These are phyloP conservation scores for Gallinago paraguaiae DNA, from an alignment of 2,113 vertebrate genomes.

Conservation along the genomic window DNA sequence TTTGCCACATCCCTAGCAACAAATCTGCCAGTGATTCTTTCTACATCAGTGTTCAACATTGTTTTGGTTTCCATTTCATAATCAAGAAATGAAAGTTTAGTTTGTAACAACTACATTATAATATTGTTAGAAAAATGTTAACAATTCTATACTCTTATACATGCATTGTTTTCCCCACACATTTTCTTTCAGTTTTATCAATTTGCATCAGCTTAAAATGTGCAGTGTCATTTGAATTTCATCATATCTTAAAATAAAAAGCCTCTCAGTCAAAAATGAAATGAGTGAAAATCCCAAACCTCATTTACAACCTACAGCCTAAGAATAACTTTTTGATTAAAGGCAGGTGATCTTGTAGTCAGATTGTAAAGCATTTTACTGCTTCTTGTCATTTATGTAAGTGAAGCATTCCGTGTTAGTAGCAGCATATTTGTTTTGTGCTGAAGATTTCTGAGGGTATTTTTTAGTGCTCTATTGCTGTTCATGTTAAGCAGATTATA, in stretches of 20 bases:
- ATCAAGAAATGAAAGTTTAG: not conserved
- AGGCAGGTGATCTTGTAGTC: not conserved
- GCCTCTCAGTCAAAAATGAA: not conserved
- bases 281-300: not conserved
- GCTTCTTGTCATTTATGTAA: not conserved
- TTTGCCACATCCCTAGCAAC: not conserved
- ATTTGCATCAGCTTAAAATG: not conserved
- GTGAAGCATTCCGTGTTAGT: not conserved
- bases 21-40: not conserved
- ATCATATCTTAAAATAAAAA: not conserved
- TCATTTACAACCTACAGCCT: not conserved
- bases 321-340: not conserved
- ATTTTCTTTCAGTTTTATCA: not conserved
- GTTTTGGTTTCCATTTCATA: not conserved
- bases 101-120: not conserved
- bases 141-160: not conserved
- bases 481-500: not conserved
- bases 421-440: not conserved
- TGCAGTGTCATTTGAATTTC: not conserved
- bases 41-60: not conserved
- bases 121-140: not conserved
- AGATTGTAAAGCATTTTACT: not conserved
- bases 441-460: not conserved
- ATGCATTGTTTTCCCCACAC: not conserved
- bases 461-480: not conserved